phyloP scores from a whole-genome alignment of 2,888 invertebrate species.

The Nemoura dubitans region DNA sequence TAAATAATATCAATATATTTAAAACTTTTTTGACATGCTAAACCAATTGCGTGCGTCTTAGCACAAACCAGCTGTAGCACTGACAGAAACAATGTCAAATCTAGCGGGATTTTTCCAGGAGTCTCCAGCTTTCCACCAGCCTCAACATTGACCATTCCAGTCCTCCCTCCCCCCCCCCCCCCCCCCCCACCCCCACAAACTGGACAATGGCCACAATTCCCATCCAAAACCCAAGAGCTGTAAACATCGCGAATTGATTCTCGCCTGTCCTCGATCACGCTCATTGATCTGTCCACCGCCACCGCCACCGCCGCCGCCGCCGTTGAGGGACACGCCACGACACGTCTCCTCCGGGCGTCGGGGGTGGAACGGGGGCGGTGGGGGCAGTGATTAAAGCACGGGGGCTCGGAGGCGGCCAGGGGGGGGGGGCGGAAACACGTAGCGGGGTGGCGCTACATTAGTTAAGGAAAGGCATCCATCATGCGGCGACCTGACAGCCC shows the following conservation, averaged over 20 bases:
- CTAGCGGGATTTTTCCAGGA: too few relatives aligned
- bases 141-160: too few relatives aligned
- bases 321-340: neutral
- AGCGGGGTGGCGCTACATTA: neutral
- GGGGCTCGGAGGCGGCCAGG: neutral
- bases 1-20: too few relatives aligned
- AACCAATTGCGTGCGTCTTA: too few relatives aligned
- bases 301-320: neutral
- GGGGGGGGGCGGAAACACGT: neutral
- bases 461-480: neutral
- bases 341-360: too few relatives aligned
- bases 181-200: neutral
- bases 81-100: too few relatives aligned
- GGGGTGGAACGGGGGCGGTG: neutral
- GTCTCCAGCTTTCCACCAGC: too few relatives aligned
- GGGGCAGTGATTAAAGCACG: neutral
- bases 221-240: neutral
- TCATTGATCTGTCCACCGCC: neutral
- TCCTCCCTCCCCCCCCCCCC: too few relatives aligned
- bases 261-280: neutral
- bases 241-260: neutral
- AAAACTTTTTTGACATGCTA: too few relatives aligned
- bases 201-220: neutral
- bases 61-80: too few relatives aligned
- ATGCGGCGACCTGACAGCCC: neutral